Conservation (phyloP, 2,113 vertebrate species). For the Todiramphus chloris region DNA sequence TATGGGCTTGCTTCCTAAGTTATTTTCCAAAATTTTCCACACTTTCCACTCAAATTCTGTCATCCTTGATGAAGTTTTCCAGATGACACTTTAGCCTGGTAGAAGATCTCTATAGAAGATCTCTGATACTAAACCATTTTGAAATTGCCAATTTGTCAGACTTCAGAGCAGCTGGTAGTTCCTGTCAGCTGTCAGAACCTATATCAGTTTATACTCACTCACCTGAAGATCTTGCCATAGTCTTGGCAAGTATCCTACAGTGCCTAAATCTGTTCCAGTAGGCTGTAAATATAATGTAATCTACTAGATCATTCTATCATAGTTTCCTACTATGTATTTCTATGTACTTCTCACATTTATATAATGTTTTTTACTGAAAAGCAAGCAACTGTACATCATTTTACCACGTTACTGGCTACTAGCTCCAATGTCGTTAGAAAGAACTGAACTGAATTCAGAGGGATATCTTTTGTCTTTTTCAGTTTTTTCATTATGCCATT, state of each 20-base stretch:
- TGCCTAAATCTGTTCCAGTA: background rate
- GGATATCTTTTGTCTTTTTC: background rate
- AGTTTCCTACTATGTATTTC: background rate
- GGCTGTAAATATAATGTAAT: background rate
- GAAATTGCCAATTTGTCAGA: slow-evolving; percentile 23
- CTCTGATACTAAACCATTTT: slow-evolving; percentile 2
- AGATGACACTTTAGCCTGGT: background rate
- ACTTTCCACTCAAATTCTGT: background rate
- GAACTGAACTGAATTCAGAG: background rate
- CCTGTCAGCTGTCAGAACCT: slow-evolving; percentile 20
- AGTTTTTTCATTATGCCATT: background rate
- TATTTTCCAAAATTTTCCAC: background rate
- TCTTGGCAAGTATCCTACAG: background rate
- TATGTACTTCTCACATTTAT: background rate
- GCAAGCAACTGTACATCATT: background rate
- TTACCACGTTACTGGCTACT: background rate
- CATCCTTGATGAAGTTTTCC: background rate
- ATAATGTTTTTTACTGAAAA: background rate
- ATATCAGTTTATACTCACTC: background rate
- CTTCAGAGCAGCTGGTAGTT: slow-evolving; percentile 18
- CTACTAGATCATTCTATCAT: background rate
- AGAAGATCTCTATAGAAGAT: background rate
- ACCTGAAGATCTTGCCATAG: slow-evolving; percentile 16
- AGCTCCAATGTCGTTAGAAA: background rate
- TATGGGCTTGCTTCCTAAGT: background rate